These are phyloP conservation scores for Drosophila albomicans DNA, from an alignment of 1,140 invertebrate genomes.

Conservation along the genomic window DNA sequence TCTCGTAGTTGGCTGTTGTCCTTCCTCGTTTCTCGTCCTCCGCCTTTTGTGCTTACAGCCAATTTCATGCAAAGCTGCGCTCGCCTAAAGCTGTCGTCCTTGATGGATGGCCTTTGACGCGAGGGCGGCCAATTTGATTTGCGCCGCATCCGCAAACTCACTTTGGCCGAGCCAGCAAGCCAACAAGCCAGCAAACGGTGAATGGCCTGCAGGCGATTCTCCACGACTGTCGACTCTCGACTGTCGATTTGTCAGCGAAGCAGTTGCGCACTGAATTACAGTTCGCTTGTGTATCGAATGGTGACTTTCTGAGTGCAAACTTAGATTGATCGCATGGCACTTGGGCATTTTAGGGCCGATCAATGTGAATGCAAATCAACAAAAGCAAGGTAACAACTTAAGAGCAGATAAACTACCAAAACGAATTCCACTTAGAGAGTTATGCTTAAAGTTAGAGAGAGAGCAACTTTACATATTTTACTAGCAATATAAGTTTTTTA, in stretches of 20 bases:
- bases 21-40: conserved; percentile 14
- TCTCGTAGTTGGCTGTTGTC: conserved; percentile 25
- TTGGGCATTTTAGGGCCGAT: conserved; percentile 4
- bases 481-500: background rate
- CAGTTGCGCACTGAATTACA: conserved; percentile 38
- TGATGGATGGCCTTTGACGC: conserved; percentile 80
- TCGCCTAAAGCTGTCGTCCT: conserved; percentile 59
- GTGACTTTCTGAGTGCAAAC: conserved; percentile 39
- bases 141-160: conserved; percentile 35
- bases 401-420: background rate
- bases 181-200: background rate
- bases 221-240: background rate
- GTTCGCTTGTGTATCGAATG: conserved; percentile 52
- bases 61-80: conserved; percentile 81
- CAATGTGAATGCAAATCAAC: conserved; percentile 8
- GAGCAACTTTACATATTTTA: background rate
- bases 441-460: background rate
- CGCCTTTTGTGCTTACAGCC: conserved; percentile 51
- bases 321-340: background rate
- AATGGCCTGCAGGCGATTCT: conserved; percentile 45
- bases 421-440: background rate
- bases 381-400: conserved; percentile 7
- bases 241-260: conserved; percentile 60
- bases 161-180: background rate
- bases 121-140: conserved; percentile 78